These are phyloP conservation scores for Coremacera marginata DNA, from an alignment of 2,888 invertebrate species.

Conservation along the genomic window DNA sequence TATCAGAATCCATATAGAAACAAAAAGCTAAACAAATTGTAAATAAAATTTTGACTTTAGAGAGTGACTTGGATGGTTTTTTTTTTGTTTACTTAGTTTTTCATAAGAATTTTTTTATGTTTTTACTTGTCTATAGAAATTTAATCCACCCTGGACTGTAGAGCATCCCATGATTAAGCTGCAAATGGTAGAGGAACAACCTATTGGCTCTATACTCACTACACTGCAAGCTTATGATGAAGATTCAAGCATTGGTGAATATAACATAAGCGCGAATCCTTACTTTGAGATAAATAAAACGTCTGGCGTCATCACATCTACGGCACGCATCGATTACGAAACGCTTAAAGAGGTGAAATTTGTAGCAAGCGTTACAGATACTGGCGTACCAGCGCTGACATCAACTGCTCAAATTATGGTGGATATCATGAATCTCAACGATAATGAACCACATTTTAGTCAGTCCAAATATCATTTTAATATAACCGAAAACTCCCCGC, in stretches of 20 bases:
- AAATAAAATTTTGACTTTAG: constrained; percentile 19
- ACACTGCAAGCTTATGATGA: constrained; percentile 84
- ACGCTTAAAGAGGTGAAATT: constrained; percentile 81
- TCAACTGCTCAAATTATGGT: constrained; percentile 83
- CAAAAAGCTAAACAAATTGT: constrained; percentile 6
- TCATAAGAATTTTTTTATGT: not conserved
- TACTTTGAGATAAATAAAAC: constrained; percentile 86
- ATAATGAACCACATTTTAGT: constrained; percentile 85
- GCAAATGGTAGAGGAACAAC: constrained; percentile 85
- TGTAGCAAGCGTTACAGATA: constrained; percentile 85
- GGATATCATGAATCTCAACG: constrained; percentile 85
- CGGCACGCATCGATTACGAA: constrained; percentile 87
- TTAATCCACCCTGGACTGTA: constrained; percentile 79
- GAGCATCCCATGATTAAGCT: constrained; percentile 76
- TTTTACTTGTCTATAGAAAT: constrained; percentile 71
- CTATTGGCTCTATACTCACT: constrained; percentile 81
- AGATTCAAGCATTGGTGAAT: constrained; percentile 85
- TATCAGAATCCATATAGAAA: constrained; percentile 44
- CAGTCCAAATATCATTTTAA: constrained; percentile 77
- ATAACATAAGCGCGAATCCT: constrained; percentile 75
- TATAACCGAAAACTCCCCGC: constrained; percentile 81
- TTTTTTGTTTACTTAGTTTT: constrained; percentile 3
- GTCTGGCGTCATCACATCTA: constrained; percentile 82
- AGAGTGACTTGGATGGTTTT: constrained; percentile 20
- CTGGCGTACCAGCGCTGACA: constrained; percentile 86